These are phyloP conservation scores for Planococcus citri DNA, from an alignment of 1,140 invertebrate species.

Conservation along the genomic window DNA sequence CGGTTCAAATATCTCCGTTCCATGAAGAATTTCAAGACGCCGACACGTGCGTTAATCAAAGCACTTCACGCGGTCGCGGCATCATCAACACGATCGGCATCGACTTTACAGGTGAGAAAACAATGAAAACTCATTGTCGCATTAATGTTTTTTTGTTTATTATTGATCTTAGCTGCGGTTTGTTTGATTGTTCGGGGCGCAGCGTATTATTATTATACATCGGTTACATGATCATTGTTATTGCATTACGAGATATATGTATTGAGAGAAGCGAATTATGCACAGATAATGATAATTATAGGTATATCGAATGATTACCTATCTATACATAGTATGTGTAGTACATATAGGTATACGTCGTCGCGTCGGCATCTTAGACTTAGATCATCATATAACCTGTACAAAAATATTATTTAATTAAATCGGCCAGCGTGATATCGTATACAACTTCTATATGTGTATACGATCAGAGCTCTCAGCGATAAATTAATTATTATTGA, in stretches of 20 bases:
- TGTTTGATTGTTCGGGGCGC: neutral
- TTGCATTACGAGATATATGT: neutral
- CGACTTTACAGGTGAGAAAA: neutral
- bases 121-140: constrained; percentile 16
- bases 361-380: neutral
- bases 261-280: neutral
- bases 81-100: neutral
- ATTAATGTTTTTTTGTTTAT: constrained; percentile 19
- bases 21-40: neutral
- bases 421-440: constrained; percentile 11
- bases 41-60: constrained; percentile 8
- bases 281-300: constrained; percentile 11
- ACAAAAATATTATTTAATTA: constrained; percentile 16
- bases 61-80: neutral
- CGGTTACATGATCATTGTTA: constrained; percentile 20
- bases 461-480: neutral
- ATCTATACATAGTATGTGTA: too few species aligned
- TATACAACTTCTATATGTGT: neutral
- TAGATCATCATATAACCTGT: neutral
- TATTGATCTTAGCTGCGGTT: constrained; percentile 15
- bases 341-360: too few species aligned
- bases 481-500: constrained; percentile 19
- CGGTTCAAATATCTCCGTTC: too few species aligned
- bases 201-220: neutral
- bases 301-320: constrained; percentile 15